Evolutionary conservation across 2,113 vertebrate species (phyloP), one percentile per base, ranked within the genome.

Genomic region (Gymnocephalus cernua): DNA sequence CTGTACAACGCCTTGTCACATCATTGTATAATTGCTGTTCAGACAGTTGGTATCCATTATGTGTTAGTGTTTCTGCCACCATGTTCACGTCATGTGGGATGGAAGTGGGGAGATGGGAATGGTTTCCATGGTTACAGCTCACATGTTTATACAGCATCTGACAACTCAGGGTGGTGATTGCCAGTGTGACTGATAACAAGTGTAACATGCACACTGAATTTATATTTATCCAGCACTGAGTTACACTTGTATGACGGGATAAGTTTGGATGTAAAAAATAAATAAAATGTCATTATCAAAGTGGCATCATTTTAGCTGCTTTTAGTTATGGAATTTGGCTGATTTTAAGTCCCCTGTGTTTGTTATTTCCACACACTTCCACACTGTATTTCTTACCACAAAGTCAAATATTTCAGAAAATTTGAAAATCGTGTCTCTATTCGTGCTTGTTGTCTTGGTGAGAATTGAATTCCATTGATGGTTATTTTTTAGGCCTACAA

Each of bases 51-150:
- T 41, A 18, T 38, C 7, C 19, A 21, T 50, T 29, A 19, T 1
- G 16, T 51, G 59, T 75, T 23, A 59, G n/a, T 69, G 76, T 77
- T 54, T 59, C 38, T 44, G 25, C 14, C 29, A 69, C 23, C 59
- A 45, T 2, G 59, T 32, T 62, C 21, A 50, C 19, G 27, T 89
- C 78, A 85, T 19, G 61, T 10, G 21, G 48, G 54, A 27, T 48
- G 56, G 18, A 66, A 74, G 19, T n/a, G 16, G 4, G 72, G 18
- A n/a, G 58, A 62, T 72, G 61, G 57, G 59, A 83, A 47, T 64
- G 21, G 85, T 87, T 78, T 65, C 81, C 76, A 88, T 84, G 76
- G 87, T 61, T 68, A 82, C 87, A 10, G n/a, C 51, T 16, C 1
- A 19, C 35, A 50, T 71, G 63, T 73, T 83, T 73, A 80, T 18